Evolutionary conservation across 2,797 vertebrate genomes (phyloP).

Genomic region (Pangasius sanitwongsei): DNA sequence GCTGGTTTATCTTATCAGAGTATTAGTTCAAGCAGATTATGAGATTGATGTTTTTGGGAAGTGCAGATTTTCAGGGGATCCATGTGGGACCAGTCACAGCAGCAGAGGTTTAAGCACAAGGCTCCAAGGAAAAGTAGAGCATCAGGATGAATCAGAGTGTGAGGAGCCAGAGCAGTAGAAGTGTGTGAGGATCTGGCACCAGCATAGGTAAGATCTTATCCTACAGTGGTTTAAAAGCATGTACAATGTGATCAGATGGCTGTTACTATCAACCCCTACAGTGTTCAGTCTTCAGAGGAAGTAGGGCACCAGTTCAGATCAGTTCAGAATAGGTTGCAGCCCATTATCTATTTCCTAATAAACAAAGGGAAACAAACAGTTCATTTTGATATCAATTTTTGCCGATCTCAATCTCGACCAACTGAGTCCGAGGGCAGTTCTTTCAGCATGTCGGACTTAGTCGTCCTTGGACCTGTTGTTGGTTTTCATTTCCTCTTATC

Average conservation of each 20-base stretch:
- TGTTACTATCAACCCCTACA: background rate
- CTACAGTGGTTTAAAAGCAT: background rate
- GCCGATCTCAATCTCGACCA: too few species aligned
- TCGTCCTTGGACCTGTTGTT: background rate
- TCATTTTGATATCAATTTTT: background rate
- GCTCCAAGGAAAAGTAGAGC: background rate
- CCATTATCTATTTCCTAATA: background rate
- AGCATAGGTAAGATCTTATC: background rate
- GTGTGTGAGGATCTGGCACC: background rate
- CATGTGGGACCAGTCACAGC: background rate
- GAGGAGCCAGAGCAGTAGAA: background rate
- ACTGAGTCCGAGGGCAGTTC: too few species aligned
- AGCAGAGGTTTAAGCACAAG: background rate
- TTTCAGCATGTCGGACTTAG: background rate
- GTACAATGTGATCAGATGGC: background rate
- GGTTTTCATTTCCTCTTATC: slow-evolving; percentile 7
- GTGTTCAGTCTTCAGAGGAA: background rate
- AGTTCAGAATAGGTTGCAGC: background rate
- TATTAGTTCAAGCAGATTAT: background rate
- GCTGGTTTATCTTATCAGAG: background rate
- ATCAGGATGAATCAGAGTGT: background rate
- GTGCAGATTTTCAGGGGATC: background rate
- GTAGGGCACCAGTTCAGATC: background rate
- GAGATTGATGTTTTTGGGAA: background rate
- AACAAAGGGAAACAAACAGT: background rate